Conservation (phyloP, 2,797 vertebrate species). For the Coranthus polyacanthus region DNA sequence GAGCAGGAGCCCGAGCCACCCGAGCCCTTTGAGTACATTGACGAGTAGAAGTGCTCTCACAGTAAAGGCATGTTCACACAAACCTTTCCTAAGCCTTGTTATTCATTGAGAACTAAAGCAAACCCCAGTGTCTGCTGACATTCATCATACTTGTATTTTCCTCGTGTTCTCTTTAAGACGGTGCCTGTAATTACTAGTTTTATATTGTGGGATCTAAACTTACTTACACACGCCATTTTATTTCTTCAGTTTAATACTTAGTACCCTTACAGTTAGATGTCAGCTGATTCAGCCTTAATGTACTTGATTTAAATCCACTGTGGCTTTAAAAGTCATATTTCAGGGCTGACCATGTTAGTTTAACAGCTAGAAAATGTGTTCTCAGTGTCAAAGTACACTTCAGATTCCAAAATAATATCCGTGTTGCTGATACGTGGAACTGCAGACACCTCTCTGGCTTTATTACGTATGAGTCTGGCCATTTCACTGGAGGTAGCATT, state of each 20-base stretch:
- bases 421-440: too few relatives aligned
- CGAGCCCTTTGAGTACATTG: conserved; percentile 97
- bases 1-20: conserved; percentile 98
- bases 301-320: too few relatives aligned
- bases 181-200: background rate
- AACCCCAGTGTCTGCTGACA: background rate
- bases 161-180: background rate
- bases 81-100: background rate
- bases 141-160: background rate
- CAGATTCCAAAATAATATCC: too few relatives aligned
- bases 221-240: too few relatives aligned
- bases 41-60: conserved; percentile 85
- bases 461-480: too few relatives aligned
- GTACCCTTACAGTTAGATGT: background rate
- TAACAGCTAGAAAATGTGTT: too few relatives aligned
- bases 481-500: background rate
- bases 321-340: background rate
- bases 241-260: background rate
- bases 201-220: background rate
- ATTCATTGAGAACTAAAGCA: conserved; percentile 10
- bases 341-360: too few relatives aligned
- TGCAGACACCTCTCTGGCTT: too few relatives aligned
- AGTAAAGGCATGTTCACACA: conserved; percentile 35
- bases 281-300: background rate
- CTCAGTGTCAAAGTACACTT: too few relatives aligned